A percentile compares a stretch with the other conserved stretches of the same genome.
phyloP scores from a whole-genome alignment of 2,888 invertebrate species.

The Perithous albicinctus region DNA sequence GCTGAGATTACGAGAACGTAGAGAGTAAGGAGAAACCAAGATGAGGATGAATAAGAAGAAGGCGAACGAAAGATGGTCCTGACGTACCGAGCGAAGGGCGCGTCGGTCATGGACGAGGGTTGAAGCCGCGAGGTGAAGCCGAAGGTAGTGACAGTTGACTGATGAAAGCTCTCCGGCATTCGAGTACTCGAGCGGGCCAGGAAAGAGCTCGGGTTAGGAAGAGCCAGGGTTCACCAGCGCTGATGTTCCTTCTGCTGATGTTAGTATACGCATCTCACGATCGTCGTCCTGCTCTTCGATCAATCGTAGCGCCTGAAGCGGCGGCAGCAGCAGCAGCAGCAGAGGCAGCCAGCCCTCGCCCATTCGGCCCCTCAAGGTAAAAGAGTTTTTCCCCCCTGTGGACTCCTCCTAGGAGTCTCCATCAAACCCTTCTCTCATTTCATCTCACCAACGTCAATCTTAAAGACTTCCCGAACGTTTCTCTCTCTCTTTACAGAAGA shows the following conservation, averaged over 20 bases:
- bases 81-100: constrained; percentile 38
- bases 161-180: constrained; percentile 74
- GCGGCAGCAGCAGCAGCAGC: constrained; percentile 27
- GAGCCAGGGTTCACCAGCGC: neutral
- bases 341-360: no score
- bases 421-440: constrained; percentile 44
- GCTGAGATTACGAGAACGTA: constrained; percentile 39
- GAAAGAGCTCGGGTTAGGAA: neutral
- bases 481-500: neutral
- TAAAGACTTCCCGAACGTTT: constrained; percentile 13
- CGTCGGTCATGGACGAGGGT: constrained; percentile 38
- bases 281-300: constrained; percentile 63
- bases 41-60: constrained; percentile 8
- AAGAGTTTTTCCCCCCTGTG: constrained; percentile 39
- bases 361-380: constrained; percentile 44
- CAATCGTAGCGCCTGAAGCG: constrained; percentile 53
- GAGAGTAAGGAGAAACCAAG: constrained; percentile 4
- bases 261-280: constrained; percentile 48
- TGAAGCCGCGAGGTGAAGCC: constrained; percentile 62
- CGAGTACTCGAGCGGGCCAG: constrained; percentile 13
- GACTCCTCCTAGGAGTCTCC: constrained; percentile 22
- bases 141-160: constrained; percentile 77
- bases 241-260: constrained; percentile 49
- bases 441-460: constrained; percentile 33
- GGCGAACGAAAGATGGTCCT: constrained; percentile 46